Evolutionary conservation across 2,113 vertebrate genomes (phyloP).

Genomic region (Prunella fulvescens): DNA sequence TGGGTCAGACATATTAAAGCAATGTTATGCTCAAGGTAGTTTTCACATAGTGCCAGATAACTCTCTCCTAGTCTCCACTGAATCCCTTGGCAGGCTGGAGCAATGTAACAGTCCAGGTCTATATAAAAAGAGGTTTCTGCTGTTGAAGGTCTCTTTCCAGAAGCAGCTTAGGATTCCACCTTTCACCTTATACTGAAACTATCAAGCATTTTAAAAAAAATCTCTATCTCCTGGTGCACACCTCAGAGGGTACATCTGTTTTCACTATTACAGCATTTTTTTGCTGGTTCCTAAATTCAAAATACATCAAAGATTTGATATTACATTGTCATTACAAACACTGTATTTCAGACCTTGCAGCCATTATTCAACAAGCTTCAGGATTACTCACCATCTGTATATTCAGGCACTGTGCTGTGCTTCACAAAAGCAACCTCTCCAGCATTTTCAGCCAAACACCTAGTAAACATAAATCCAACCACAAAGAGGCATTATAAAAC

Average conservation of each 20-base stretch:
- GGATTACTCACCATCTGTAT: conserved; percentile 78
- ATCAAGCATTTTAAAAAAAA: background rate
- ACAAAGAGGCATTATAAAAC: background rate
- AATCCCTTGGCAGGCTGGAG: background rate
- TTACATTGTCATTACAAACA: background rate
- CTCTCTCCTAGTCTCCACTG: background rate
- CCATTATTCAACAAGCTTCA: background rate
- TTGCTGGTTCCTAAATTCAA: background rate
- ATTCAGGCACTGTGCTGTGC: conserved; percentile 82
- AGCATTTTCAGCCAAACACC: conserved; percentile 79
- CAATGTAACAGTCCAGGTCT: background rate
- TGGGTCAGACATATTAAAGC: background rate
- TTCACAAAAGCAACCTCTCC: conserved; percentile 88
- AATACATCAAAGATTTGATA: background rate
- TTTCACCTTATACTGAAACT: background rate
- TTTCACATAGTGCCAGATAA: background rate
- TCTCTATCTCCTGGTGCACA: background rate
- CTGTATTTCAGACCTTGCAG: background rate
- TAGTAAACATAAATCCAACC: conserved; percentile 20
- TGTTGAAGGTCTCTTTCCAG: background rate
- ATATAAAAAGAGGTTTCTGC: background rate
- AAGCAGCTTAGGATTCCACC: background rate
- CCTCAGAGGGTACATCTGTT: background rate
- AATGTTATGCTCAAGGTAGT: background rate
- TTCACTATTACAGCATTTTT: background rate